Conservation (phyloP, 2,797 vertebrate species). For the Danio aesculapii region DNA sequence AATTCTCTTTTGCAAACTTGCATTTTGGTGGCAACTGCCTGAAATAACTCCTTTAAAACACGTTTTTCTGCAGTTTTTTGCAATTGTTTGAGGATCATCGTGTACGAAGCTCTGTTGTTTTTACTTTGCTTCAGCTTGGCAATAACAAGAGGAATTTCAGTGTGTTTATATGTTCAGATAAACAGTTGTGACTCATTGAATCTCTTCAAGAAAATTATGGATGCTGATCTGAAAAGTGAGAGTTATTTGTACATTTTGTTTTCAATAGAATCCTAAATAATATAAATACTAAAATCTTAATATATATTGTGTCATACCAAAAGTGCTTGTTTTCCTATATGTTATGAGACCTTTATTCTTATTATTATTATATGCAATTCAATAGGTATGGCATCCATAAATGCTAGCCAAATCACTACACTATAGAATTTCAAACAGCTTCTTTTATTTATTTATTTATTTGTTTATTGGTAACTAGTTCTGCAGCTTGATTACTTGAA, state of each 20-base stretch:
- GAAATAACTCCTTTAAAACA: slow-evolving; percentile 63
- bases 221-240: slow-evolving; percentile 4
- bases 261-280: not conserved
- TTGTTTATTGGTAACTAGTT: too few relatives aligned
- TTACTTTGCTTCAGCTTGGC: not conserved
- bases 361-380: too few relatives aligned
- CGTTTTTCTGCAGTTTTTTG: slow-evolving; percentile 62
- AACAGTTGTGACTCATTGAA: slow-evolving; percentile 24
- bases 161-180: slow-evolving; percentile 31
- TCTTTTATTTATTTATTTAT: too few relatives aligned
- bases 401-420: not conserved
- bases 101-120: slow-evolving; percentile 6
- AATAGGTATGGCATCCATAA: not conserved
- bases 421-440: too few relatives aligned
- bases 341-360: too few relatives aligned
- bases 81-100: slow-evolving; percentile 44
- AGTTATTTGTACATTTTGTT: not conserved
- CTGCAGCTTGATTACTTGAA: too few relatives aligned
- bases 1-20: slow-evolving; percentile 68
- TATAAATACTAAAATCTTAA: too few relatives aligned
- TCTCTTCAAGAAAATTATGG: slow-evolving; percentile 17
- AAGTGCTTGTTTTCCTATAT: not conserved
- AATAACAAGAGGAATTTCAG: slow-evolving; percentile 14
- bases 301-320: not conserved
- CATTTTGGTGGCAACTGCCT: slow-evolving; percentile 66